Base-by-base conservation (phyloP, 2,797 vertebrate species). In the Psittacula echo region DNA sequence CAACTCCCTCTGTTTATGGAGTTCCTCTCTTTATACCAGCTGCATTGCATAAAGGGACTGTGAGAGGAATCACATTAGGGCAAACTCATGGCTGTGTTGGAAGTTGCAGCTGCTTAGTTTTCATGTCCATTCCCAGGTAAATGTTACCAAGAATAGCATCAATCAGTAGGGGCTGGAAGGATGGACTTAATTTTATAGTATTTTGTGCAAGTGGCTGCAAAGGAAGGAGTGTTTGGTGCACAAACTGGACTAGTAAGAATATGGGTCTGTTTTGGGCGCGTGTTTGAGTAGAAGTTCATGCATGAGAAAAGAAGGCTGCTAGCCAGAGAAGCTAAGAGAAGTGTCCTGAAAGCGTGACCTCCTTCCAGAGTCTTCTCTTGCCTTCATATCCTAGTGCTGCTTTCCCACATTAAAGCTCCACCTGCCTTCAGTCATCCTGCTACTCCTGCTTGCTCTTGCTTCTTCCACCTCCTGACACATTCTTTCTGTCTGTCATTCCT, bases 181-280 rank as follows among this genome's bases (percentile, higher is more conserved):
- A 6, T 54, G 4, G 17, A 65, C 23, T 87, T 74, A 11, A 29
- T 78, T 86, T 71, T 60, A 45, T 86, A 81, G 9, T 54, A 7
- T 27, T 74, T 71, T 18, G 11, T 48, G 17, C 18, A 29, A 50
- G 20, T 27, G 10, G 15, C n/a, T 90, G 22, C 41, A 54, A 45
- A 85, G 5, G 7, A 54, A 34, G 15, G 7, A 45, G 19, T 22
- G 20, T 12, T 42, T 58, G 56, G 2, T 1, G 5, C 5, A 23
- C 2, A 1, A 34, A 22, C 5, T 0, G 0, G 34, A 7, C 2
- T 42, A 66, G 17, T 54, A 24, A 71, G 54, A 50, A 73, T 37
- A 20, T 48, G 10, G 7, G 4, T 70, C 32, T 73, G 0, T 0
- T 80, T 87, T 83, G 10, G 44, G 9, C n/a, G 29, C 20, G 50